These are phyloP conservation scores for Fundulus diaphanus DNA, from an alignment of 2,797 vertebrate species.

Conservation along the genomic window DNA sequence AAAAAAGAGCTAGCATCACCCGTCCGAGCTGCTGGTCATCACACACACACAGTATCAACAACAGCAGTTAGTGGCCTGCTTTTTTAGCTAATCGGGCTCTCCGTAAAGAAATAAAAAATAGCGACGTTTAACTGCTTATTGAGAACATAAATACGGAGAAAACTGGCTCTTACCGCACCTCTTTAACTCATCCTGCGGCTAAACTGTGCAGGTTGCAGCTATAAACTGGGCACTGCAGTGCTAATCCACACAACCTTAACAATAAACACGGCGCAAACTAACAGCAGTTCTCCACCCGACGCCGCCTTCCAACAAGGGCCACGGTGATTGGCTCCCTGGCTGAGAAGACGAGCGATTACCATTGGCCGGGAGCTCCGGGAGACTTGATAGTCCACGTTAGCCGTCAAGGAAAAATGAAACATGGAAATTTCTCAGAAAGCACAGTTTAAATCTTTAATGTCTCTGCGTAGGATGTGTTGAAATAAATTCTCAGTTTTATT, in stretches of 20 bases:
- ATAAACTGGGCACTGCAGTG: conserved; percentile 79
- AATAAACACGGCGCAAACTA: conserved; percentile 89
- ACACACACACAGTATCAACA: conserved; percentile 48
- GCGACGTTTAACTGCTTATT: conserved; percentile 30
- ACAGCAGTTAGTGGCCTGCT: conserved; percentile 70
- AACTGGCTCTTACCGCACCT: conserved; percentile 54
- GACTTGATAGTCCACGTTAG: conserved; percentile 44
- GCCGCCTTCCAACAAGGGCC: conserved; percentile 76
- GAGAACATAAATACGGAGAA: conserved; percentile 3
- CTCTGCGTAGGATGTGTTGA: background rate
- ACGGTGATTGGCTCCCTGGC: conserved; percentile 70
- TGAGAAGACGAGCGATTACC: conserved; percentile 33
- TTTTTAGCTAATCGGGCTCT: conserved; percentile 67
- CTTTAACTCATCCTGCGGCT: conserved; percentile 51
- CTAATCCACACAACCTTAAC: conserved; percentile 95
- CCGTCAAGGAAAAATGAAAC: background rate
- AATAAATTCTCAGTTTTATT: background rate
- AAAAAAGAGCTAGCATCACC: conserved; percentile 7
- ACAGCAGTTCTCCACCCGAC: conserved; percentile 85
- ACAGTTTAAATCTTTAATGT: accelerated
- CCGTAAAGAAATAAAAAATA: conserved; percentile 35
- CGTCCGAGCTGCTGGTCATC: conserved; percentile 1
- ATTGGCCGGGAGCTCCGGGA: conserved; percentile 65
- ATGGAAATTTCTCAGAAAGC: accelerated
- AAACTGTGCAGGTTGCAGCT: conserved; percentile 61